These are phyloP conservation scores for Perca schrenkii DNA, from an alignment of 2,113 vertebrate species.

Conservation along the genomic window DNA sequence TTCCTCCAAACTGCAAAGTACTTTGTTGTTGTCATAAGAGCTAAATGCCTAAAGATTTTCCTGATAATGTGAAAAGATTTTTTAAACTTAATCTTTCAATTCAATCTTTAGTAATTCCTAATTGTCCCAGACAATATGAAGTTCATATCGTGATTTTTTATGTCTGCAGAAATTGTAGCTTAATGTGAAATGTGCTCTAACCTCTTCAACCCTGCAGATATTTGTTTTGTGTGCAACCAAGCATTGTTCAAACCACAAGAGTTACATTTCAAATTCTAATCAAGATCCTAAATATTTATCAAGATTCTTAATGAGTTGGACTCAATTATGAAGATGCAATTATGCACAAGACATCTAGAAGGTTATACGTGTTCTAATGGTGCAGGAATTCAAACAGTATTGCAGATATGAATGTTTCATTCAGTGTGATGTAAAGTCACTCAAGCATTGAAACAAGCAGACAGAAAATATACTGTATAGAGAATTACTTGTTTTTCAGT, in stretches of 20 bases:
- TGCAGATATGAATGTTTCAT: conserved; percentile 18
- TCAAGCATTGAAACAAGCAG: conserved; percentile 27
- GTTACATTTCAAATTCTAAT: background rate
- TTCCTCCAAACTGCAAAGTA: background rate
- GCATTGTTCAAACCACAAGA: conserved; percentile 1
- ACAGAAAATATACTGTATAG: conserved; percentile 4
- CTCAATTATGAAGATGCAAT: background rate
- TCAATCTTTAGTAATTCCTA: background rate
- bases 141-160: background rate
- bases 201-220: background rate
- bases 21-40: background rate
- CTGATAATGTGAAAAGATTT: background rate
- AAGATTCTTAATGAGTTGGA: background rate
- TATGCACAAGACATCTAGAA: background rate
- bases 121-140: background rate
- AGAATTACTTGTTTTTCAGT: background rate
- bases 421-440: conserved; percentile 12
- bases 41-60: background rate
- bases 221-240: conserved; percentile 49
- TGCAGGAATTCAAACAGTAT: background rate
- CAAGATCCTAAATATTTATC: background rate
- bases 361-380: background rate
- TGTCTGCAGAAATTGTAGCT: background rate
- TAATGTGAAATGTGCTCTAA: background rate
- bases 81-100: background rate